These are phyloP conservation scores for Leuctra nigra DNA, from an alignment of 2,888 invertebrate species.

Conservation along the genomic window DNA sequence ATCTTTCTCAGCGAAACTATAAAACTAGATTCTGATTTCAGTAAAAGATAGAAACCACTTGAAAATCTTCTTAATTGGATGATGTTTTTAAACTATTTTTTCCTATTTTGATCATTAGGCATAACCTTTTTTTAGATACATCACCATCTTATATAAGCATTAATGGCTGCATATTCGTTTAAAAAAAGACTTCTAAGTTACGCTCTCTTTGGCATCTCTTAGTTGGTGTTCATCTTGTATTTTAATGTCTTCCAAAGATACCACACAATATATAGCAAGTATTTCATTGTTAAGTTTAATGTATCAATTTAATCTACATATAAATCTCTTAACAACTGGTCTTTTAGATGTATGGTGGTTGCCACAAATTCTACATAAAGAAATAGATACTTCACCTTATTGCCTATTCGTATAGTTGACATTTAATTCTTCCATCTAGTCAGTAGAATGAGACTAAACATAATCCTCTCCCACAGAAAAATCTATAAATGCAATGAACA, in stretches of 20 bases:
- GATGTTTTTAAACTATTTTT: neutral
- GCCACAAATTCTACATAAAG: too few species aligned
- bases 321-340: neutral
- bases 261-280: neutral
- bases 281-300: neutral
- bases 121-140: neutral
- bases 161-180: neutral
- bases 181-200: neutral
- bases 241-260: slow-evolving; percentile 2
- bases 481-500: too few species aligned
- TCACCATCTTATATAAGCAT: too few species aligned
- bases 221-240: neutral
- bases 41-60: neutral
- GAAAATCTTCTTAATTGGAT: neutral
- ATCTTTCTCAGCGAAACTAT: too few species aligned
- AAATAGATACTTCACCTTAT: too few species aligned
- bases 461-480: too few species aligned
- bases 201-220: neutral
- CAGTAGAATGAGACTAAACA: too few species aligned
- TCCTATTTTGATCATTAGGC: neutral
- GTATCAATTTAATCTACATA: neutral
- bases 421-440: too few species aligned
- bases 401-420: too few species aligned
- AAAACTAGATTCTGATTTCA: neutral
- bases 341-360: too few species aligned